These are phyloP conservation scores for Ips typographus DNA, from an alignment of 1,140 invertebrate genomes.

Conservation along the genomic window DNA sequence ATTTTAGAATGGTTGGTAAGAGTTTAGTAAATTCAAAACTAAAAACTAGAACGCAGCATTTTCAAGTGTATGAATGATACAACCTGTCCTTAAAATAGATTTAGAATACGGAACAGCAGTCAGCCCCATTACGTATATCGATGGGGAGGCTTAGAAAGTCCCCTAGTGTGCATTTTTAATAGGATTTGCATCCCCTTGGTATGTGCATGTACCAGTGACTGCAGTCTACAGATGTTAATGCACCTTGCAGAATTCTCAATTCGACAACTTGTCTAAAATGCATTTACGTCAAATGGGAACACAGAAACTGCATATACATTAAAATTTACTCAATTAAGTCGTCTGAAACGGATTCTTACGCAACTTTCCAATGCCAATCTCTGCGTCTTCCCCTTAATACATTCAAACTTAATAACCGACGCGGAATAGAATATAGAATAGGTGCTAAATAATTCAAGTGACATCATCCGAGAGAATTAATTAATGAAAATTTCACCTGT, in stretches of 20 bases:
- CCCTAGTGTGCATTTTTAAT: conserved; percentile 33
- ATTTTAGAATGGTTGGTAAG: too few species aligned
- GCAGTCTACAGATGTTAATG: conserved; percentile 13
- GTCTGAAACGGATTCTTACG: too few species aligned
- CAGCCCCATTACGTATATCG: conserved; percentile 34
- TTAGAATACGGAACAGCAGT: conserved; percentile 32
- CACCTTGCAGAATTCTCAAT: conserved; percentile 14
- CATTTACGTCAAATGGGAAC: too few species aligned
- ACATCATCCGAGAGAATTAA: conserved; percentile 28
- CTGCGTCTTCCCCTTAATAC: too few species aligned
- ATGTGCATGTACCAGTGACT: conserved; percentile 6
- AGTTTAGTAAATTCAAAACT: too few species aligned
- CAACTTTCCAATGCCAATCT: too few species aligned
- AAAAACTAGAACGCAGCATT: conserved; percentile 9
- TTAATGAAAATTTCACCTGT: conserved; percentile 36
- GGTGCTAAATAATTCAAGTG: conserved; percentile 27
- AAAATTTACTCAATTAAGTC: too few species aligned
- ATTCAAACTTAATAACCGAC: not conserved
- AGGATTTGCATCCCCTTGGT: conserved; percentile 13
- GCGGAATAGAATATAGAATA: conserved; percentile 8
- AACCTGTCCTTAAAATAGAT: conserved; percentile 33
- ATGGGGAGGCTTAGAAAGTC: conserved; percentile 30
- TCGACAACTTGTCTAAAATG: too few species aligned
- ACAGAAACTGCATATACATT: too few species aligned
- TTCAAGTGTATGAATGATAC: conserved; percentile 30